These are phyloP conservation scores for Melipona bicolor DNA, from an alignment of 2,888 invertebrate species.

Conservation along the genomic window DNA sequence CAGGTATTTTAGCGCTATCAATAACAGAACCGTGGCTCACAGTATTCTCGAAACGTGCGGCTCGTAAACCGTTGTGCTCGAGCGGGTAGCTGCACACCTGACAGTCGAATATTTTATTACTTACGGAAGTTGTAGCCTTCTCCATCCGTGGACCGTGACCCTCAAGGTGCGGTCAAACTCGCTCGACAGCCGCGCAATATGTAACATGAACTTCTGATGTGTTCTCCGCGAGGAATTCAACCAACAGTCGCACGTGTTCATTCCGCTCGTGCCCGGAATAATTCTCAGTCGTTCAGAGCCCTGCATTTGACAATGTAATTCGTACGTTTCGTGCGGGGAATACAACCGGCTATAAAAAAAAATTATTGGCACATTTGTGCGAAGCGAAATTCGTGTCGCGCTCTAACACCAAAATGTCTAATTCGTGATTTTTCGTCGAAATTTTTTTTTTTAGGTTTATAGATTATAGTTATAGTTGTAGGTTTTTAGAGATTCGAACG, in stretches of 20 bases:
- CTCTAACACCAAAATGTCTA: too few species aligned
- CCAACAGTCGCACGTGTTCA: not conserved
- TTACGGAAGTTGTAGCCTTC: slow-evolving; percentile 28
- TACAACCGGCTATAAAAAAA: not conserved
- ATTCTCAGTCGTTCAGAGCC: not conserved
- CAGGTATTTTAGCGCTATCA: not conserved
- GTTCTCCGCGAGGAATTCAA: slow-evolving; percentile 21
- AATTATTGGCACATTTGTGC: not conserved
- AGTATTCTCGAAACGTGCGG: not conserved
- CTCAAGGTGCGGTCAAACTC: slow-evolving; percentile 41
- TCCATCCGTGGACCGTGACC: slow-evolving; percentile 15
- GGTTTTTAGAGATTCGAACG: too few species aligned
- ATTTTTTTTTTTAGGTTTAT: too few species aligned
- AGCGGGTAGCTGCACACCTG: slow-evolving; percentile 6
- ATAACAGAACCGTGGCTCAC: not conserved
- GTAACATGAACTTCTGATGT: slow-evolving; percentile 12
- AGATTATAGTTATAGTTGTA: too few species aligned
- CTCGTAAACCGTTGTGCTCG: slow-evolving; percentile 1
- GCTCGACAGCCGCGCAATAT: slow-evolving; percentile 22
- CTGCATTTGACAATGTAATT: not conserved
- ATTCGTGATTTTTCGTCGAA: not conserved
- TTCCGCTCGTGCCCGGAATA: not conserved
- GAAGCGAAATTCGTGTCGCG: too few species aligned
- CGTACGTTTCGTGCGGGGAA: not conserved
- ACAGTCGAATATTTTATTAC: slow-evolving; percentile 39